A percentile compares a stretch with the other conserved stretches of the same genome.
Conservation (phyloP, 2,797 vertebrate genomes). For the Cirrhinus molitorella region DNA sequence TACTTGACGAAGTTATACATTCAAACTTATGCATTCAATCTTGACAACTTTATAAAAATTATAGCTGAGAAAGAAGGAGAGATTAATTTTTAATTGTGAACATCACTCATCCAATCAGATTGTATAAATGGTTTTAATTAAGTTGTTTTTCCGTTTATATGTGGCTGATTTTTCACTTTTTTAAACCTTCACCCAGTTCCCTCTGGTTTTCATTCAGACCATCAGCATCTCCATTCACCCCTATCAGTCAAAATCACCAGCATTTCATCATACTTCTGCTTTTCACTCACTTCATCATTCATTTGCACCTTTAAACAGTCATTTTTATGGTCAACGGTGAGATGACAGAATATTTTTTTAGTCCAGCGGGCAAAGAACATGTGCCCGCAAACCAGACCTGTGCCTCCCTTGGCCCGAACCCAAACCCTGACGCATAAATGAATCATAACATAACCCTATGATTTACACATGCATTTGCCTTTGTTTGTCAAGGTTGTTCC, state of each 20-base stretch:
- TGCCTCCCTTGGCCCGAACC: constrained; percentile 48
- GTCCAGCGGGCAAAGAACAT: constrained; percentile 21
- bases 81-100: background rate
- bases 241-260: background rate
- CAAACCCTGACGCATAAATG: constrained; percentile 70
- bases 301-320: background rate
- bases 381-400: constrained; percentile 69
- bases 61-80: background rate
- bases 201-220: constrained; percentile 6
- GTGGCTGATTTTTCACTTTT: background rate
- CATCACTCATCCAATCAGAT: background rate
- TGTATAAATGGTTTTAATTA: background rate
- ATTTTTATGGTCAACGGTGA: constrained; percentile 4
- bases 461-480: constrained; percentile 54
- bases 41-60: background rate
- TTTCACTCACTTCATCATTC: constrained; percentile 18
- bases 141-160: background rate
- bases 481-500: constrained; percentile 61
- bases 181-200: background rate
- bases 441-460: constrained; percentile 71
- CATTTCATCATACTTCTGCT: background rate
- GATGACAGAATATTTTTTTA: constrained; percentile 18
- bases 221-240: constrained; percentile 5
- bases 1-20: constrained; percentile 8
- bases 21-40: background rate